Conservation (phyloP, 1,140 invertebrate species). For the Lucilia sericata region DNA sequence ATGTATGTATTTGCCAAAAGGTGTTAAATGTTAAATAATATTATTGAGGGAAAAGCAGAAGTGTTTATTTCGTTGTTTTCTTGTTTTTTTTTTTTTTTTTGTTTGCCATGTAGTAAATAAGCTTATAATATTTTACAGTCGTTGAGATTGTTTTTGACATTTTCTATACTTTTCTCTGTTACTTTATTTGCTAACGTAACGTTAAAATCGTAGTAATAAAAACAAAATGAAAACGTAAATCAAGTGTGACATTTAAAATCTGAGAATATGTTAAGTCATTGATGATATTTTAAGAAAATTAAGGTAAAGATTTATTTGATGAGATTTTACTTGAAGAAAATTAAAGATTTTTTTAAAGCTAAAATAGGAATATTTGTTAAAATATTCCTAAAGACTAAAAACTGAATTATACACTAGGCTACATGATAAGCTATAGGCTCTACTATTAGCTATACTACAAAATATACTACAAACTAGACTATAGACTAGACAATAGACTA, state of each 20-base stretch:
- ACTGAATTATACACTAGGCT: too few species aligned
- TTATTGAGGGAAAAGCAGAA: not conserved
- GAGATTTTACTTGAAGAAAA: not conserved
- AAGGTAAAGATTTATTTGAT: not conserved
- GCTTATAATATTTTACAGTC: constrained; percentile 26
- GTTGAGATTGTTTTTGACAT: constrained; percentile 34
- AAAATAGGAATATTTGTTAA: too few species aligned
- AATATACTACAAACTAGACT: too few species aligned
- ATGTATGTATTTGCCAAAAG: not conserved
- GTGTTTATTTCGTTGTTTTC: not conserved
- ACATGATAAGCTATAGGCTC: too few species aligned
- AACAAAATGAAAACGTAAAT: constrained; percentile 34
- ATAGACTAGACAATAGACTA: too few species aligned
- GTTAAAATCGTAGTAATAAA: not conserved
- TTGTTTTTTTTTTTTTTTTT: not conserved
- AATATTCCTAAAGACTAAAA: too few species aligned
- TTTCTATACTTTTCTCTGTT: not conserved
- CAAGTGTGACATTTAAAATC: constrained; percentile 19
- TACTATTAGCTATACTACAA: too few species aligned
- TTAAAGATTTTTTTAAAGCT: not conserved
- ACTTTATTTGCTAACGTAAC: not conserved
- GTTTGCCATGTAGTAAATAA: not conserved
- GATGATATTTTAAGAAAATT: constrained; percentile 22
- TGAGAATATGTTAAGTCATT: constrained; percentile 24
- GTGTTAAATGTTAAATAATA: constrained; percentile 43